A percentile compares a stretch with the other conserved stretches of the same genome.
Evolutionary conservation across 2,113 vertebrate genomes (phyloP).

Genomic region (Neopipo cinnamomea): DNA sequence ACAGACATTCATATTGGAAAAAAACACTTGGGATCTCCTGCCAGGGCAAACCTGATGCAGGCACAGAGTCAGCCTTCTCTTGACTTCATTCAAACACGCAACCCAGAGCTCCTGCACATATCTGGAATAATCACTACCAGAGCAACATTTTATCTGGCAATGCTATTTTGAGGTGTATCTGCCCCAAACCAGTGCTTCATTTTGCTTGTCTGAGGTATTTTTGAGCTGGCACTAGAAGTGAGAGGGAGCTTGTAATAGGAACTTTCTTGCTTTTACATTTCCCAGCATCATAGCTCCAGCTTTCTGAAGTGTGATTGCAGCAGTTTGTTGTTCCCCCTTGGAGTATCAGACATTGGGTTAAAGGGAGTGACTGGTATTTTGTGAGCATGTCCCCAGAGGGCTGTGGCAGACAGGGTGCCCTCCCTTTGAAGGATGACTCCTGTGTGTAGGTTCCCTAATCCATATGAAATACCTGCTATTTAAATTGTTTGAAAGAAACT

Average conservation of each 20-base stretch:
- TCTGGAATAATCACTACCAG: not conserved
- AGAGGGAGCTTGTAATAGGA: not conserved
- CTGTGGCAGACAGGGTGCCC: not conserved
- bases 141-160: not conserved
- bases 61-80: not conserved
- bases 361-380: not conserved
- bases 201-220: not conserved
- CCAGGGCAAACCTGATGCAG: not conserved
- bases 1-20: not conserved
- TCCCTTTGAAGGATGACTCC: not conserved
- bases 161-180: not conserved
- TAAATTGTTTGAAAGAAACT: not conserved
- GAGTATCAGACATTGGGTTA: not conserved
- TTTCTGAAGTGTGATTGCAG: not conserved
- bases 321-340: not conserved
- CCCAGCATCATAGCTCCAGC: not conserved
- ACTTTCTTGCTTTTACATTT: not conserved
- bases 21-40: not conserved
- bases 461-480: not conserved
- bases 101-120: not conserved
- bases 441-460: not conserved
- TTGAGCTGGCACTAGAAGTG: not conserved
- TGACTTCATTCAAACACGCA: not conserved
- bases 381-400: not conserved
- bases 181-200: not conserved